Conservation (phyloP, 2,888 invertebrate species). For the Leucoma salicis region DNA sequence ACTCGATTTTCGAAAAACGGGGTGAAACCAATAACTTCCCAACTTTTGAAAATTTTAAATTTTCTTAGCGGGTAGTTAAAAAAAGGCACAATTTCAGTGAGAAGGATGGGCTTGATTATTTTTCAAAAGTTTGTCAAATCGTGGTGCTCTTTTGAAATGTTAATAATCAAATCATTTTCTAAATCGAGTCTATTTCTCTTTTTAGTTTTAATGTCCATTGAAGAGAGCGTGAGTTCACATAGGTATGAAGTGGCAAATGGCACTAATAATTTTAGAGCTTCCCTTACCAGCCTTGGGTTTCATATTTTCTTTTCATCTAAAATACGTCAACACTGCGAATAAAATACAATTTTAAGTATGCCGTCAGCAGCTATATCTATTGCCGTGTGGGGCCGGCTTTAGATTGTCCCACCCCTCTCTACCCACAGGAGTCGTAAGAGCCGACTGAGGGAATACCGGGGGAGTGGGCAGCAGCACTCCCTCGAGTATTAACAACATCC, state of each 20-base stretch:
- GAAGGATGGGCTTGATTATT: constrained; percentile 1
- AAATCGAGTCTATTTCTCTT: constrained; percentile 24
- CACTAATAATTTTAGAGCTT: constrained; percentile 30
- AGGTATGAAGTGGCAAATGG: constrained; percentile 32
- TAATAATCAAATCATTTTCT: constrained; percentile 1
- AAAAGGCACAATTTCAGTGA: background rate
- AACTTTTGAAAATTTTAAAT: too few relatives aligned
- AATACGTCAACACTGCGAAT: constrained; percentile 17
- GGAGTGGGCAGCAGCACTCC: too few relatives aligned
- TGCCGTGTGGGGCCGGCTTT: too few relatives aligned
- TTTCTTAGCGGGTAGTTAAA: too few relatives aligned
- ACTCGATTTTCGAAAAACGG: too few relatives aligned
- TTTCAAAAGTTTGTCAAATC: constrained; percentile 4
- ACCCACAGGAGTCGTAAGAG: too few relatives aligned
- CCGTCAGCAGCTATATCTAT: constrained; percentile 33
- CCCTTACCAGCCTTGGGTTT: constrained; percentile 33
- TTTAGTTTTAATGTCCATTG: constrained; percentile 38
- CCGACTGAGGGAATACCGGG: too few relatives aligned
- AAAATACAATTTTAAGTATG: constrained; percentile 34
- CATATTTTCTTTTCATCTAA: constrained; percentile 38
- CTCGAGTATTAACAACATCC: too few relatives aligned
- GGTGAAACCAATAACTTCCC: too few relatives aligned
- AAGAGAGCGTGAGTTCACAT: constrained; percentile 30
- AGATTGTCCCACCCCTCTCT: too few relatives aligned
- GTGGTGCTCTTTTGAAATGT: constrained; percentile 4